Evolutionary conservation across 2,888 invertebrate species (phyloP).

Genomic region (Stramonita haemastoma): DNA sequence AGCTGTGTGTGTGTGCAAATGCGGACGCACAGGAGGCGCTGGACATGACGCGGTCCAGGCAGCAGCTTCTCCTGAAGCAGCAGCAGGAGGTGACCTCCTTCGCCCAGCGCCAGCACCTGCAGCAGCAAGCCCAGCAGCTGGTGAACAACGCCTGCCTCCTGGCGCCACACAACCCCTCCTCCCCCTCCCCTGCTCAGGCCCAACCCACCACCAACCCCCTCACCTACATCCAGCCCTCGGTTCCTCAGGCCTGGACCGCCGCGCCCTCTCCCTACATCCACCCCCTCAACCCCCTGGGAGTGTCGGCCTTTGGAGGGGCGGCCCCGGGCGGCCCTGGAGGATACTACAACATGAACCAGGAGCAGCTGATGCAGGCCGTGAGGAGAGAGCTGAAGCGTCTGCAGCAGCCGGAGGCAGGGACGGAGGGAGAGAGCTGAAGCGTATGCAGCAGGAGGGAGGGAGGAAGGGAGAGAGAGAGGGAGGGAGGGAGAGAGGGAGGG

Average conservation of each 20-base stretch:
- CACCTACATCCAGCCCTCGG: background rate
- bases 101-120: slow-evolving; percentile 25
- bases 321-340: background rate
- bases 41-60: slow-evolving; percentile 22
- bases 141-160: slow-evolving; percentile 38
- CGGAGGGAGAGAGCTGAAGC: no score
- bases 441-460: no score
- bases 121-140: slow-evolving; percentile 36
- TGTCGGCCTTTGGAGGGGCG: background rate
- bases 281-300: background rate
- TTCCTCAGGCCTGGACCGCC: background rate
- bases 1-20: no score
- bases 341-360: slow-evolving; percentile 6
- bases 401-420: no score
- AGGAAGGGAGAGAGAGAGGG: no score
- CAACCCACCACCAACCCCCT: background rate
- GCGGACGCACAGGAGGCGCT: slow-evolving; percentile 9
- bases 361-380: slow-evolving; percentile 32
- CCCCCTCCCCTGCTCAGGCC: no score
- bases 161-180: background rate
- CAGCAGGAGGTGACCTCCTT: slow-evolving; percentile 29
- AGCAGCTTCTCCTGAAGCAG: slow-evolving; percentile 33
- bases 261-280: background rate
- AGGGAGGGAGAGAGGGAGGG: no score
- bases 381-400: no score